These are phyloP conservation scores for Odontocerum albicorne DNA, from an alignment of 2,888 invertebrate genomes.

Conservation along the genomic window DNA sequence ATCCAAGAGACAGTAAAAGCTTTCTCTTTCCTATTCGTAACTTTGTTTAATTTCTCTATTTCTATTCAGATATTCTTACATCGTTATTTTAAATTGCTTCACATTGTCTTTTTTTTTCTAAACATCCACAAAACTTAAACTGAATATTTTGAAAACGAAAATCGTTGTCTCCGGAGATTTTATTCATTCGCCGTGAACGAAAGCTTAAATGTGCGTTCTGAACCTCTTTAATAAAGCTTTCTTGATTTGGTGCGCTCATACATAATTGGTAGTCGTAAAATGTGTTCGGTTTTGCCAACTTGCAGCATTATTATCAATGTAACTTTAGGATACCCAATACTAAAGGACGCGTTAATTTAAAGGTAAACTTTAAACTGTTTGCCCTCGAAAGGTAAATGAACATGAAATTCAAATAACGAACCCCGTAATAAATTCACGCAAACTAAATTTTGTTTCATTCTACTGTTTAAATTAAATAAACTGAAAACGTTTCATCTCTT, in stretches of 20 bases:
- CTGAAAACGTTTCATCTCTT: too few species aligned
- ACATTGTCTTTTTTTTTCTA: not conserved
- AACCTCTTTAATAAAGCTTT: too few species aligned
- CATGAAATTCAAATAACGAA: conserved; percentile 30
- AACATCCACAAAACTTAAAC: too few species aligned
- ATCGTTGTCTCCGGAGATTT: too few species aligned
- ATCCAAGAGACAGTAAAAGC: conserved; percentile 18
- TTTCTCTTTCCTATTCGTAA: conserved; percentile 2
- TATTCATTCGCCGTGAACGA: too few species aligned
- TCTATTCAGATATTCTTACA: conserved; percentile 10
- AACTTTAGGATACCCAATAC: not conserved
- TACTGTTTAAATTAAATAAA: conserved; percentile 31
- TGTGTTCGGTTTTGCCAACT: not conserved
- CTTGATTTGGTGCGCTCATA: too few species aligned
- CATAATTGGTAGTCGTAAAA: too few species aligned
- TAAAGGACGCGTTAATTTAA: conserved; percentile 10
- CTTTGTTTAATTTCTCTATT: conserved; percentile 15
- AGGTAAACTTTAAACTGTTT: conserved; percentile 10
- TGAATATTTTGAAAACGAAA: too few species aligned
- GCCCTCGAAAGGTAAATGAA: conserved; percentile 27
- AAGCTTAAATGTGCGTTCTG: too few species aligned
- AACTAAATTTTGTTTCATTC: conserved; percentile 21
- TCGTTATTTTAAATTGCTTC: conserved; percentile 3
- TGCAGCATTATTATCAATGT: not conserved
- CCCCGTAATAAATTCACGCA: conserved; percentile 32